A percentile compares a stretch with the other conserved stretches of the same genome.
Evolutionary conservation across 2,797 vertebrate species (phyloP).

Genomic region (Amphiprion clarkii): DNA sequence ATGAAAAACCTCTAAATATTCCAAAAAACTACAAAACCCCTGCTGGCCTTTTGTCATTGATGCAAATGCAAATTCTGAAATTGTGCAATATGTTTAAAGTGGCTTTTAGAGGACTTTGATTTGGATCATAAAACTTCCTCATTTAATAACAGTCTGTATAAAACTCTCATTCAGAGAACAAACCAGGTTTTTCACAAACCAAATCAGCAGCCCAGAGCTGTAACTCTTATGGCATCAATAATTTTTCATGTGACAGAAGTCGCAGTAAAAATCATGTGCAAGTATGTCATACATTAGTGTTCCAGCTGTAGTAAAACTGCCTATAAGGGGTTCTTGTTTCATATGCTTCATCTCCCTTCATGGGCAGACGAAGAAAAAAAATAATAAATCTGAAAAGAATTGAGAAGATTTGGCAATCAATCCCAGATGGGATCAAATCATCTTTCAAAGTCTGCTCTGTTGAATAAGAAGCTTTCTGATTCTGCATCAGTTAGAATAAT

Average conservation of each 20-base stretch:
- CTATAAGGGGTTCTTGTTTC: constrained; percentile 71
- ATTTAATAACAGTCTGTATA: constrained; percentile 33
- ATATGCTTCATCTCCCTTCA: constrained; percentile 43
- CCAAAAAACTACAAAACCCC: neutral
- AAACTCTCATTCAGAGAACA: constrained; percentile 41
- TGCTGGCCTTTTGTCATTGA: neutral
- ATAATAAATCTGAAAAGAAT: constrained; percentile 47
- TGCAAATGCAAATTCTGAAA: constrained; percentile 27
- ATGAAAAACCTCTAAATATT: constrained; percentile 28
- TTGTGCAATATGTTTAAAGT: constrained; percentile 30
- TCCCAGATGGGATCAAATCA: constrained; percentile 73
- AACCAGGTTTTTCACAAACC: constrained; percentile 51
- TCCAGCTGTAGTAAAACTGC: constrained; percentile 65
- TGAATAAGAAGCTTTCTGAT: constrained; percentile 60
- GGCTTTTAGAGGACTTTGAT: constrained; percentile 23
- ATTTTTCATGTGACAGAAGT: constrained; percentile 68
- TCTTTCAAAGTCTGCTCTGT: constrained; percentile 52
- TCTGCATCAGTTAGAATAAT: constrained; percentile 51
- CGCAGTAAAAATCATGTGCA: constrained; percentile 64
- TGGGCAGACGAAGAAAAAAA: constrained; percentile 23
- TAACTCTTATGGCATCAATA: constrained; percentile 64
- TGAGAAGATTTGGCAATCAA: constrained; percentile 61
- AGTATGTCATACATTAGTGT: constrained; percentile 69
- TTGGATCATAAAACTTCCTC: constrained; percentile 41
- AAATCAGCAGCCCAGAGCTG: constrained; percentile 30